Evolutionary conservation across 2,113 vertebrate species (phyloP).

Genomic region (Pelmatolapia mariae): DNA sequence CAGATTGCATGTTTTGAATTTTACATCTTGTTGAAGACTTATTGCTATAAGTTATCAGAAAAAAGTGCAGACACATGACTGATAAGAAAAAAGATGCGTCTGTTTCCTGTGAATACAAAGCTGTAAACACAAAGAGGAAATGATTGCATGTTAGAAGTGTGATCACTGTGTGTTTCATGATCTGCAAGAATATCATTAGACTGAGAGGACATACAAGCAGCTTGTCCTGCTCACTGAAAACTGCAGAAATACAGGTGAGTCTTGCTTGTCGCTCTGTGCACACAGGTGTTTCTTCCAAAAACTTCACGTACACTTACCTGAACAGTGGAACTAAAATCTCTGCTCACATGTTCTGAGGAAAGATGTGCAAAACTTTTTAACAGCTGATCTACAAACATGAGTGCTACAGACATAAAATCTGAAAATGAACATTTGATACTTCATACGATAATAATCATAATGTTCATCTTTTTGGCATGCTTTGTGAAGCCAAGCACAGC

Average conservation of each 20-base stretch:
- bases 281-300: not conserved
- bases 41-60: accelerated
- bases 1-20: not conserved
- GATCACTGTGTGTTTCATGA: not conserved
- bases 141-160: not conserved
- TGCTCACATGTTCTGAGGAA: not conserved
- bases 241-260: not conserved
- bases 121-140: not conserved
- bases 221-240: not conserved
- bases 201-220: not conserved
- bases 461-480: no score
- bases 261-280: not conserved
- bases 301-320: accelerated
- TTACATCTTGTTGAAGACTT: not conserved
- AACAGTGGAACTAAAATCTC: accelerated
- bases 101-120: not conserved
- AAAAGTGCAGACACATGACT: accelerated
- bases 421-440: not conserved
- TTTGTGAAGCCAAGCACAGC: no score
- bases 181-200: not conserved
- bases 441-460: no score
- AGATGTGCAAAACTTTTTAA: not conserved
- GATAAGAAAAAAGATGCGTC: not conserved
- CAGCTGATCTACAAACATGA: not conserved
- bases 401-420: not conserved